These are phyloP conservation scores for Zaprionus ghesquierei DNA, from an alignment of 1,140 invertebrate genomes.

Conservation along the genomic window DNA sequence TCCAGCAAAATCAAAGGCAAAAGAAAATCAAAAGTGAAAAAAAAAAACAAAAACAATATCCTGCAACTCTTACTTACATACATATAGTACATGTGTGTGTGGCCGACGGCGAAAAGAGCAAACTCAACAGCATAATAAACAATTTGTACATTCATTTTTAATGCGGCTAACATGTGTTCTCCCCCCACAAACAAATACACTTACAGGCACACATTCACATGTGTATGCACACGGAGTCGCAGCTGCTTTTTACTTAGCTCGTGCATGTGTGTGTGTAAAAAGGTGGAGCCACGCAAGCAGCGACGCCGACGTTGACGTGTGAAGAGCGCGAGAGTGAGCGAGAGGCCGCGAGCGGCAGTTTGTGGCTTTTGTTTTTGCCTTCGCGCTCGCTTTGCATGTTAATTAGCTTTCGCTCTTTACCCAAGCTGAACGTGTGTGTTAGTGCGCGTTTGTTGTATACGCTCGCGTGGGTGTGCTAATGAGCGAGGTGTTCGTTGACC, in stretches of 20 bases:
- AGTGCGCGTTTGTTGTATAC: constrained; percentile 12
- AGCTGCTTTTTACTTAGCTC: constrained; percentile 10
- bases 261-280: constrained; percentile 58
- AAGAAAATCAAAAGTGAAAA: constrained; percentile 13
- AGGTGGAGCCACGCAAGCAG: constrained; percentile 53
- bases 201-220: not conserved
- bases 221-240: constrained; percentile 17
- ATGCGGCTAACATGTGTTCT: constrained; percentile 76
- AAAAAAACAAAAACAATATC: constrained; percentile 28
- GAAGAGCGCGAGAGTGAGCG: constrained; percentile 42
- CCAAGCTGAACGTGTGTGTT: not conserved
- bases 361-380: constrained; percentile 29
- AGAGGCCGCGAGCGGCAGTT: constrained; percentile 24
- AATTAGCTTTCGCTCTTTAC: constrained; percentile 63
- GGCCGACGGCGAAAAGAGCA: constrained; percentile 42
- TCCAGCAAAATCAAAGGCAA: constrained; percentile 34
- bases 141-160: constrained; percentile 81
- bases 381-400: constrained; percentile 69
- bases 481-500: constrained; percentile 55
- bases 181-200: constrained; percentile 21
- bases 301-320: constrained; percentile 4
- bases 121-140: constrained; percentile 74
- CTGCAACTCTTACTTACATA: constrained; percentile 29
- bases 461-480: constrained; percentile 67
- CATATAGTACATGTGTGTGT: constrained; percentile 23